These are phyloP conservation scores for Adrianichthys oophorus DNA, from an alignment of 2,797 vertebrate species.

Conservation along the genomic window DNA sequence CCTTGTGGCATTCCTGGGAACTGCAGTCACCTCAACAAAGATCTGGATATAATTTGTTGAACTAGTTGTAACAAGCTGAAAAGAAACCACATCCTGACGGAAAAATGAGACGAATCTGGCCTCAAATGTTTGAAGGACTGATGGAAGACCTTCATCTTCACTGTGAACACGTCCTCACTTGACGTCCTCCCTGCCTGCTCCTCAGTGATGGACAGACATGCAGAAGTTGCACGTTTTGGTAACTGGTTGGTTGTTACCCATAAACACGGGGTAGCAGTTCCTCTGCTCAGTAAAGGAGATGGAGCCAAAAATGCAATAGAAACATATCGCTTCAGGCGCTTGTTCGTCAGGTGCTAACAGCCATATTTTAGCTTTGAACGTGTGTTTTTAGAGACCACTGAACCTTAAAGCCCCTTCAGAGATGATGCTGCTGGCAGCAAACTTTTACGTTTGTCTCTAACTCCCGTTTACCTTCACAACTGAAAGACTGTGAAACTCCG, in stretches of 20 bases:
- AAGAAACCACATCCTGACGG: constrained; percentile 13
- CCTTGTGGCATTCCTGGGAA: constrained; percentile 69
- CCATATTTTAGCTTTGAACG: constrained; percentile 42
- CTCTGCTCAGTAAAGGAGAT: constrained; percentile 53
- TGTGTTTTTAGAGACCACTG: constrained; percentile 10
- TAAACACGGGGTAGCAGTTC: constrained; percentile 18
- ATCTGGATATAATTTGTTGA: constrained; percentile 9
- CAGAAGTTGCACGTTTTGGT: constrained; percentile 64
- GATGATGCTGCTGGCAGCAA: constrained; percentile 75
- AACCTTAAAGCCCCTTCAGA: constrained; percentile 33
- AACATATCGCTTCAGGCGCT: constrained; percentile 12
- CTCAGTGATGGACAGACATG: constrained; percentile 49
- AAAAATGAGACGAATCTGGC: constrained; percentile 7
- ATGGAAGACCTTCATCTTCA: constrained; percentile 26
- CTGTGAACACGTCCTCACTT: constrained; percentile 63
- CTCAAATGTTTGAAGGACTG: constrained; percentile 19
- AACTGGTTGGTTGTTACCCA: constrained; percentile 21
- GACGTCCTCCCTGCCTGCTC: constrained; percentile 43
- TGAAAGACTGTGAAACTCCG: constrained; percentile 56
- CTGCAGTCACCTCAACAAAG: constrained; percentile 25
- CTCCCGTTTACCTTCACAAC: constrained; percentile 35
- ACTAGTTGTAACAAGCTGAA: constrained; percentile 7
- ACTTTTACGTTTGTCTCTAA: constrained; percentile 23
- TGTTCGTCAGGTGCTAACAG: constrained; percentile 34
- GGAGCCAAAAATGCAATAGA: constrained; percentile 64